Percentiles rank a stretch among this genome's conserved stretches.
Evolutionary conservation across 2,888 invertebrate genomes (phyloP).

Genomic region (Ornithoptera alexandrae): DNA sequence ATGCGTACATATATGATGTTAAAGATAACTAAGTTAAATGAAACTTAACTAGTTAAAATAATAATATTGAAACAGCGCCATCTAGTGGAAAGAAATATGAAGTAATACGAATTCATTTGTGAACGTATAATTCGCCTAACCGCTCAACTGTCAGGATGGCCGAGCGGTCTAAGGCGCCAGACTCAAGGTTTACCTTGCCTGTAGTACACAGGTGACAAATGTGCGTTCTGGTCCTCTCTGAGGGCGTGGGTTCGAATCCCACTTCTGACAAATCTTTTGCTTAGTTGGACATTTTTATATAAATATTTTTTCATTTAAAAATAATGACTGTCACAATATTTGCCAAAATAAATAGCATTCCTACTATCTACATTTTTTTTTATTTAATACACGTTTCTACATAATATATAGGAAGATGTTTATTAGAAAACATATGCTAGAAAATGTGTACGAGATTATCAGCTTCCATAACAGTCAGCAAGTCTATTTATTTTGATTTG

Average conservation of each 20-base stretch:
- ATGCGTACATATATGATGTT: no score
- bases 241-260: constrained; percentile 29
- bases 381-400: no score
- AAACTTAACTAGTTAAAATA: not conserved
- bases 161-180: no score
- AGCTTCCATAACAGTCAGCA: not conserved
- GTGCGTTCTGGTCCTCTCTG: constrained; percentile 29
- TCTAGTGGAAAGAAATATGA: not conserved
- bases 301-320: no score
- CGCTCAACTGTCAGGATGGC: constrained; percentile 19
- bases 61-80: constrained; percentile 1
- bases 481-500: not conserved
- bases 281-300: not conserved
- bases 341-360: no score
- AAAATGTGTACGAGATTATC: not conserved
- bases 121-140: constrained; percentile 13
- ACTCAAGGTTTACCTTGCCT: constrained; percentile 20
- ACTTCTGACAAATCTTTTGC: constrained; percentile 17
- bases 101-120: not conserved
- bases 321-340: no score
- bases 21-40: not conserved
- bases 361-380: no score
- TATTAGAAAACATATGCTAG: no score
- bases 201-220: not conserved
- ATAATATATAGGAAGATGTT: not conserved